A percentile compares a stretch with the other conserved stretches of the same genome.
These are phyloP conservation scores for Heteropelma amictum DNA, from an alignment of 2,888 invertebrate species.

Conservation along the genomic window DNA sequence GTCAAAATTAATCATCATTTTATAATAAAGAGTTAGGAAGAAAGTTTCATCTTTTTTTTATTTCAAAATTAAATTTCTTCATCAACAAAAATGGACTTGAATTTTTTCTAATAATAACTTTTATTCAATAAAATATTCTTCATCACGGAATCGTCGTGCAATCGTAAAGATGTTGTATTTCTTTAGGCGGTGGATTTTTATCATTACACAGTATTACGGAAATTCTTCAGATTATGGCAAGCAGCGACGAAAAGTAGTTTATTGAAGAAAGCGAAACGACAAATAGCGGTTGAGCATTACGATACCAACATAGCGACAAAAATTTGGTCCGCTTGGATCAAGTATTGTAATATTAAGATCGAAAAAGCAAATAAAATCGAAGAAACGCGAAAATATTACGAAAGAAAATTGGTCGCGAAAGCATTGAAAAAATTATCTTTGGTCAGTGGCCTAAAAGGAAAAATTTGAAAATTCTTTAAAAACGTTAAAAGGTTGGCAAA, in stretches of 20 bases:
- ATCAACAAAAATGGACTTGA: no score
- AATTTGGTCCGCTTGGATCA: constrained; percentile 51
- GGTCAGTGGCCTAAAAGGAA: constrained; percentile 46
- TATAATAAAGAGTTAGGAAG: no score
- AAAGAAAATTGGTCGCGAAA: constrained; percentile 43
- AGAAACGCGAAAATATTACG: constrained; percentile 14
- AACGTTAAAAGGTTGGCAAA: neutral
- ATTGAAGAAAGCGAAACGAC: constrained; percentile 6
- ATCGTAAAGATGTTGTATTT: constrained; percentile 17
- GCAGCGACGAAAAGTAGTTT: neutral
- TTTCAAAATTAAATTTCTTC: no score
- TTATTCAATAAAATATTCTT: no score
- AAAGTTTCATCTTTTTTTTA: no score
- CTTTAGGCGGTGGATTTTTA: constrained; percentile 33
- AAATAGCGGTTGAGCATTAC: constrained; percentile 32
- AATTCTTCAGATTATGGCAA: constrained; percentile 24
- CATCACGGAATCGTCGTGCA: neutral
- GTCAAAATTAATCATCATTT: no score
- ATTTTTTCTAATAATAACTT: no score
- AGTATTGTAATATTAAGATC: constrained; percentile 48
- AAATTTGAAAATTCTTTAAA: neutral
- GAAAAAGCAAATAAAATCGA: constrained; percentile 25
- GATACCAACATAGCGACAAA: constrained; percentile 45
- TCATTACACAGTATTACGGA: constrained; percentile 7
- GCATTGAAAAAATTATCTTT: constrained; percentile 48